Conservation (phyloP, 2,113 vertebrate genomes). For the Pontoporia blainvillei region DNA sequence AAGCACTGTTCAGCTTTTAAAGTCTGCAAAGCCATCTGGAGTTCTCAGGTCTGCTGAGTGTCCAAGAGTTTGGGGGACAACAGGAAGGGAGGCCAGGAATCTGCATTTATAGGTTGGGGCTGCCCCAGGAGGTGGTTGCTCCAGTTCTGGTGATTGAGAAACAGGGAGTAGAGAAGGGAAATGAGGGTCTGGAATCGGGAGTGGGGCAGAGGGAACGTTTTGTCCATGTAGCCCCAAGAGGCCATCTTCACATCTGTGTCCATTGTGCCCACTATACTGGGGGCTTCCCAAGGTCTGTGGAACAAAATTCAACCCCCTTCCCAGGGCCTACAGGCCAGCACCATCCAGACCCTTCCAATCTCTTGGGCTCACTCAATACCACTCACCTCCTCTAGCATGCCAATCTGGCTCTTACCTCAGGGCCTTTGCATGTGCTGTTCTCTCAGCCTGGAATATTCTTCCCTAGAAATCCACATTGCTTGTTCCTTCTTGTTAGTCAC, state of each 20-base stretch:
- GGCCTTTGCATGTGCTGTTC: background rate
- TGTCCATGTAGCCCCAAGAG: background rate
- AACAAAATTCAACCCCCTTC: background rate
- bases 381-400: accelerated
- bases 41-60: background rate
- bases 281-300: background rate
- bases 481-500: background rate
- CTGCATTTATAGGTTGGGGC: background rate
- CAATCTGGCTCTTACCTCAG: background rate
- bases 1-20: background rate
- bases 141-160: background rate
- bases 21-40: background rate
- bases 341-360: background rate
- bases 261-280: accelerated
- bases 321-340: background rate
- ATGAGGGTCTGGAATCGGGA: background rate
- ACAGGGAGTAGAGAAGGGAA: background rate
- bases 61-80: background rate
- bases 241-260: background rate
- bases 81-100: background rate
- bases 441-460: background rate
- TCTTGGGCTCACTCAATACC: background rate
- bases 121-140: background rate
- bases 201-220: background rate
- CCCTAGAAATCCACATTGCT: background rate